A percentile compares a stretch with the other conserved stretches of the same genome.
Evolutionary conservation across 2,888 invertebrate genomes (phyloP).

Genomic region (Syrphus vitripennis): DNA sequence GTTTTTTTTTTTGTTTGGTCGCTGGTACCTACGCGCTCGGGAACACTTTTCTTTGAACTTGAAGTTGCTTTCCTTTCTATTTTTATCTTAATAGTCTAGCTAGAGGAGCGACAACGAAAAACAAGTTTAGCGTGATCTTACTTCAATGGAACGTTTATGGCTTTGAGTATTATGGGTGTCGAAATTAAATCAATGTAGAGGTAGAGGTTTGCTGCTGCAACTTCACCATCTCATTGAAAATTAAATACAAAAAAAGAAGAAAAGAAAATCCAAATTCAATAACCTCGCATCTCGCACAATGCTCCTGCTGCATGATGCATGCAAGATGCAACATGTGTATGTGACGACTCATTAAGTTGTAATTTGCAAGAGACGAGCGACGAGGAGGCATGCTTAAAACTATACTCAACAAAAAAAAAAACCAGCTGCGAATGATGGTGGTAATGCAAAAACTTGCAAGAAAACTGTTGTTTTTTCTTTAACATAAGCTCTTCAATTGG

Average conservation of each 20-base stretch:
- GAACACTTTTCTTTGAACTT: constrained; percentile 35
- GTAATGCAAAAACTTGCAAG: constrained; percentile 41
- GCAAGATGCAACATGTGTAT: constrained; percentile 63
- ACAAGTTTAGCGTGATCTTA: neutral
- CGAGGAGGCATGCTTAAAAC: constrained; percentile 14
- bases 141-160: constrained; percentile 10
- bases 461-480: constrained; percentile 60
- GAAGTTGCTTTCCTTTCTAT: constrained; percentile 41
- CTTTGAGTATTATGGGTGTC: constrained; percentile 17
- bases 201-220: constrained; percentile 9
- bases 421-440: constrained; percentile 16
- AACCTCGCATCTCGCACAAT: constrained; percentile 35
- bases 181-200: constrained; percentile 63
- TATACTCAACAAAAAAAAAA: constrained; percentile 7
- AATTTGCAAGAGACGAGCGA: constrained; percentile 39
- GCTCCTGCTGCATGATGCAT: constrained; percentile 35
- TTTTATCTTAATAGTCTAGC: neutral
- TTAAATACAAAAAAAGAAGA: neutral
- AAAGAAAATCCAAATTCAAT: constrained; percentile 63
- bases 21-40: neutral
- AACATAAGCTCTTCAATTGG: constrained; percentile 6
- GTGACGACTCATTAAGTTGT: constrained; percentile 64
- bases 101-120: neutral
- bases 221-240: constrained; percentile 8
- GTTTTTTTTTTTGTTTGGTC: neutral